These are phyloP conservation scores for Holcopasites calliopsidis DNA, from an alignment of 1,140 invertebrate species.

Conservation along the genomic window DNA sequence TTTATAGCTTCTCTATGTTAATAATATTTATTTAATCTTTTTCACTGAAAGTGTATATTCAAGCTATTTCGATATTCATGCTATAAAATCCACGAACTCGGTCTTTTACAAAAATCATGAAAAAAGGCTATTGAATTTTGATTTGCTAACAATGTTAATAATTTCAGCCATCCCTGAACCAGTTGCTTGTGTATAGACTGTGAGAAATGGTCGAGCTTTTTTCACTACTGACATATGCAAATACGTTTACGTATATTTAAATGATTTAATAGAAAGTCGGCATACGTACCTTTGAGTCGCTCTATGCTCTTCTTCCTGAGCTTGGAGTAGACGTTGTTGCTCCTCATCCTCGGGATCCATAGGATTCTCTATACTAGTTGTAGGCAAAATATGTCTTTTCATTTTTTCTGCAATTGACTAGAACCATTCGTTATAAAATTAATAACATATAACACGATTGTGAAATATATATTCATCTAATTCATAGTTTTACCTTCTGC, in stretches of 20 bases:
- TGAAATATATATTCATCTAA: neutral
- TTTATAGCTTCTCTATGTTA: slow-evolving; percentile 56
- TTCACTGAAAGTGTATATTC: slow-evolving; percentile 39
- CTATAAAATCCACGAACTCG: slow-evolving; percentile 43
- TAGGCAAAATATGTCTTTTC: slow-evolving; percentile 85
- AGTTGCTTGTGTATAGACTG: slow-evolving; percentile 39
- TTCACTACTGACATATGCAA: slow-evolving; percentile 5
- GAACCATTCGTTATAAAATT: slow-evolving; percentile 12
- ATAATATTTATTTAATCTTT: slow-evolving; percentile 47
- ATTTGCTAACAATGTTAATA: slow-evolving; percentile 12
- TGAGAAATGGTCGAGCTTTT: slow-evolving; percentile 34
- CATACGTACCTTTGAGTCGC: slow-evolving; percentile 68
- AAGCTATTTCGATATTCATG: slow-evolving; percentile 29
- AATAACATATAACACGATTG: neutral
- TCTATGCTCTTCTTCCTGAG: slow-evolving; percentile 67
- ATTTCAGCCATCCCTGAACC: slow-evolving; percentile 1
- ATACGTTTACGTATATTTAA: neutral
- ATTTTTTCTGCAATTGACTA: slow-evolving; percentile 86
- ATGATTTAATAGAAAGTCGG: neutral
- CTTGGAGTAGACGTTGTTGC: slow-evolving; percentile 72
- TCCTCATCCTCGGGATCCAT: slow-evolving; percentile 75
- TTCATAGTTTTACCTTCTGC: slow-evolving; percentile 84
- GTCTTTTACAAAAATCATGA: slow-evolving; percentile 3
- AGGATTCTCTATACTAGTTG: slow-evolving; percentile 73
- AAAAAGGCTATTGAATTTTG: slow-evolving; percentile 7